A percentile compares a stretch with the other conserved stretches of the same genome.
Evolutionary conservation across 1,140 invertebrate species (phyloP).

Genomic region (Lasioglossum albipes): DNA sequence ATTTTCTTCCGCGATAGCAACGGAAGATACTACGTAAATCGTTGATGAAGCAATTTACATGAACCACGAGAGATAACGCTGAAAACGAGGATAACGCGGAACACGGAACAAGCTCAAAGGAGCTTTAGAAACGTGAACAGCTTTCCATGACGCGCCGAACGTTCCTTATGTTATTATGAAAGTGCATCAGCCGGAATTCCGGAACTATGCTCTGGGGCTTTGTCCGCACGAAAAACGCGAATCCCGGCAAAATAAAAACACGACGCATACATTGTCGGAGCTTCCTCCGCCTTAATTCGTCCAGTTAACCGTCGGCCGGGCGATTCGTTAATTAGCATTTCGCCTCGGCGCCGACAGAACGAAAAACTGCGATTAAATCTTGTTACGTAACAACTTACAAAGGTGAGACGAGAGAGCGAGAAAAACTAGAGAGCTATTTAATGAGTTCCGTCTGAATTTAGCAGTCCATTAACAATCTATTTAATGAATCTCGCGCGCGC

Average conservation of each 20-base stretch:
- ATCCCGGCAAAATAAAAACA: not conserved
- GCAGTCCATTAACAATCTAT: constrained; percentile 10
- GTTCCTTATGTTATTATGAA: not conserved
- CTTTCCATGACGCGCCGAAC: not conserved
- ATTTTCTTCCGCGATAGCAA: constrained; percentile 18
- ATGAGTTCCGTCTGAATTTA: constrained; percentile 9
- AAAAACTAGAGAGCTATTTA: not conserved
- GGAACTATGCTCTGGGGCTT: not conserved
- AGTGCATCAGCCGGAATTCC: not conserved
- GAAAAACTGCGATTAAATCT: not conserved
- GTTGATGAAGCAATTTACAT: constrained; percentile 34
- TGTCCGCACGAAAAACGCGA: not conserved
- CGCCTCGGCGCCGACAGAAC: not conserved
- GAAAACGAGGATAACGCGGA: not conserved
- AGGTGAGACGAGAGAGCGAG: not conserved
- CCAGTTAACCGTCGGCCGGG: no score
- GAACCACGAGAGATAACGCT: constrained; percentile 13
- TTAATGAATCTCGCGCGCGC: not conserved
- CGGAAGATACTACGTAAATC: constrained; percentile 14
- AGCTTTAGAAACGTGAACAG: not conserved
- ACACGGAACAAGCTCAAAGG: not conserved
- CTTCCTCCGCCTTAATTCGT: no score
- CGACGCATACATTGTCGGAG: not conserved
- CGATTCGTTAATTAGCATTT: no score
- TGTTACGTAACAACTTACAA: not conserved